A percentile compares a stretch with the other conserved stretches of the same genome.
Conservation (phyloP, 2,797 vertebrate genomes). For the Ctenosaura bakeri region DNA sequence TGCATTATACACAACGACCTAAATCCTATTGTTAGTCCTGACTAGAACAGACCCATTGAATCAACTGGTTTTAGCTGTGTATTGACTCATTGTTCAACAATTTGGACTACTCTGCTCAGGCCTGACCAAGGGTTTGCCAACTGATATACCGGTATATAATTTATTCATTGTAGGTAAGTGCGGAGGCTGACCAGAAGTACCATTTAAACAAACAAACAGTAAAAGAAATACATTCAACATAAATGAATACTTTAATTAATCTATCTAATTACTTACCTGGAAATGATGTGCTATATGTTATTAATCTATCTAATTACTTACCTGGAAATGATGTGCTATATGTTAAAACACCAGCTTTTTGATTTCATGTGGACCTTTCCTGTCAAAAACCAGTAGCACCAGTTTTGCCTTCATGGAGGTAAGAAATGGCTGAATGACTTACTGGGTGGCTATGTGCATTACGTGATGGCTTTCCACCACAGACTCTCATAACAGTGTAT, state of each 20-base stretch:
- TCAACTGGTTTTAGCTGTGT: no score
- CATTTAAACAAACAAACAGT: neutral
- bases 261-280: no score
- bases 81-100: no score
- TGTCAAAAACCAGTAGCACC: no score
- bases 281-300: neutral
- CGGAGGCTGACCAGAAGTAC: neutral
- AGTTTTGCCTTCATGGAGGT: neutral
- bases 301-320: neutral
- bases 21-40: no score
- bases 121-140: no score
- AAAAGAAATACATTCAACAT: neutral
- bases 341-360: neutral
- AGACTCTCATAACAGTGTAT: conserved; percentile 58
- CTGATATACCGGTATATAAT: no score
- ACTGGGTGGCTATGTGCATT: neutral
- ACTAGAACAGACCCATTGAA: no score
- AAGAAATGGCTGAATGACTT: neutral
- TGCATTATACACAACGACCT: no score
- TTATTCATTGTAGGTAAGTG: neutral
- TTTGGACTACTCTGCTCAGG: no score
- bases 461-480: neutral
- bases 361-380: no score
- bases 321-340: neutral
- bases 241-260: neutral